Evolutionary conservation across 2,113 vertebrate genomes (phyloP).

Genomic region (Pteropus alecto): DNA sequence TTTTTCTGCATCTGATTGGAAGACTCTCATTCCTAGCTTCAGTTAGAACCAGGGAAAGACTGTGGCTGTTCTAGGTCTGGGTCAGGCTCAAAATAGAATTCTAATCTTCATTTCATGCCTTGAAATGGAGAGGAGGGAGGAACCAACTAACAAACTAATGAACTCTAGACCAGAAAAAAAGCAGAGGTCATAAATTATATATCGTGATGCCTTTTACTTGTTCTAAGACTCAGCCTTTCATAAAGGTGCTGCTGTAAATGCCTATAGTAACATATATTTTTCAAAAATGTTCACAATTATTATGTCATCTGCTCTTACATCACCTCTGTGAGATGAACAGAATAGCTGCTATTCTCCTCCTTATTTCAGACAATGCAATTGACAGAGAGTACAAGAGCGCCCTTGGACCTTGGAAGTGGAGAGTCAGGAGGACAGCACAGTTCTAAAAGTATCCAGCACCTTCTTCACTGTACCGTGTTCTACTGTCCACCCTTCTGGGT

Average conservation of each 20-base stretch:
- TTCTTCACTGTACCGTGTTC: neutral
- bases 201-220: neutral
- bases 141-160: neutral
- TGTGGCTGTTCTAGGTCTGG: neutral
- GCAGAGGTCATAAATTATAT: neutral
- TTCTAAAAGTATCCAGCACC: neutral
- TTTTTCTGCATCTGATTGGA: neutral
- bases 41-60: neutral
- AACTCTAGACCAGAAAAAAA: neutral
- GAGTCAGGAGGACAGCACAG: too few relatives aligned
- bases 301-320: neutral
- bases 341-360: neutral
- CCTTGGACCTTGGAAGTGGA: neutral
- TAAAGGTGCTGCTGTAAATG: neutral
- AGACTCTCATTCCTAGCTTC: neutral
- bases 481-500: rapidly evolving
- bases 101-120: neutral
- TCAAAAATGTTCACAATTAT: neutral
- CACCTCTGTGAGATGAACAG: neutral
- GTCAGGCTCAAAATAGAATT: neutral
- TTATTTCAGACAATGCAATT: neutral
- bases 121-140: neutral
- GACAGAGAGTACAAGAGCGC: neutral
- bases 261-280: neutral
- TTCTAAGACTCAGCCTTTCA: neutral